Conservation (phyloP, 2,888 invertebrate genomes). For the Caenorhabditis drosophilae region DNA sequence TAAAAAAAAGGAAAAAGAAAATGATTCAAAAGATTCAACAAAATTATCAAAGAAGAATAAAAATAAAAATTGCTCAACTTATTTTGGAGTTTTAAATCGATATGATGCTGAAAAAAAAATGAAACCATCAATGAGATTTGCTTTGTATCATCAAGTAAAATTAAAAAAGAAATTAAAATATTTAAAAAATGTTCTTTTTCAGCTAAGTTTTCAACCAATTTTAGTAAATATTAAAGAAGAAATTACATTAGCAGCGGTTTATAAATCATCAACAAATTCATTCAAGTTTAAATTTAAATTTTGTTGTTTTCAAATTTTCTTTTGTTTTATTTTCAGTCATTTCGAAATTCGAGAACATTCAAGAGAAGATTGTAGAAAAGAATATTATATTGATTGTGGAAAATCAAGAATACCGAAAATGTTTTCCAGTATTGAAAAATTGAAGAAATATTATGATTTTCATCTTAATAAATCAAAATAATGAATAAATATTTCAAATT, state of each 20-base stretch:
- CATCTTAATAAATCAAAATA: too few relatives aligned
- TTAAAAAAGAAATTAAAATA: not conserved
- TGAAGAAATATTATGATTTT: conserved; percentile 5
- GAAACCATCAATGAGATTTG: not conserved
- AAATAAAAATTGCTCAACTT: too few relatives aligned
- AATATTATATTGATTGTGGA: conserved; percentile 15
- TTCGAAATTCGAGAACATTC: conserved; percentile 7
- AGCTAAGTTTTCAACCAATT: conserved; percentile 8
- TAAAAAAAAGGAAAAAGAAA: too few relatives aligned
- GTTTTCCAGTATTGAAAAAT: conserved; percentile 4
- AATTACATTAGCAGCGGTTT: conserved; percentile 3
- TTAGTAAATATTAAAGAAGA: conserved; percentile 10
- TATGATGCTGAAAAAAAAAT: conserved; percentile 4
- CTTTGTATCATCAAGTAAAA: conserved; percentile 9
- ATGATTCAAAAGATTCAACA: too few relatives aligned
- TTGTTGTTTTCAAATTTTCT: not conserved
- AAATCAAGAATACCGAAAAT: not conserved
- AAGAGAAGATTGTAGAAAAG: not conserved
- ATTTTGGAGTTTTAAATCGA: conserved; percentile 10
- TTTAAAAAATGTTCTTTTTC: not conserved
- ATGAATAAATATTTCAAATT: too few relatives aligned
- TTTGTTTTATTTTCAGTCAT: conserved; percentile 9
- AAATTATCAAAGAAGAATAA: too few relatives aligned
- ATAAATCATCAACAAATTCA: not conserved
- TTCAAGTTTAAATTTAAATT: conserved; percentile 1